Conservation (phyloP, 2,113 vertebrate genomes). For the Tringa solitaria region DNA sequence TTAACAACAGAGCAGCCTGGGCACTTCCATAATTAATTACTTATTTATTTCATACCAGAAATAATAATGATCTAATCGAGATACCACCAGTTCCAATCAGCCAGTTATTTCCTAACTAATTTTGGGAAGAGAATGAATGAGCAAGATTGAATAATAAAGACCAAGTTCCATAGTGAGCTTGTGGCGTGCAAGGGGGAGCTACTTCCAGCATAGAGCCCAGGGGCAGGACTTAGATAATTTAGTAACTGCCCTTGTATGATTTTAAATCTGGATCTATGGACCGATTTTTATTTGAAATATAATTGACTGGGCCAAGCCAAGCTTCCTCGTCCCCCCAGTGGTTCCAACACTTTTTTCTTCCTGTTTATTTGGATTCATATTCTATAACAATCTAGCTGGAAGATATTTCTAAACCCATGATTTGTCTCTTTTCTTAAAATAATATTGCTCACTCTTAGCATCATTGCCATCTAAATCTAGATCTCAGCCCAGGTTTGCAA, state of each 20-base stretch:
- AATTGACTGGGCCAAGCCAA: background rate
- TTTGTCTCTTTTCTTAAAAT: background rate
- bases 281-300: background rate
- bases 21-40: conserved; percentile 12
- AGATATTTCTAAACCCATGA: background rate
- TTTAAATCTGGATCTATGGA: background rate
- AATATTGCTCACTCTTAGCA: background rate
- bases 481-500: background rate
- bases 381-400: background rate
- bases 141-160: background rate
- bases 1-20: background rate
- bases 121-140: conserved; percentile 34
- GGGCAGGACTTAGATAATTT: background rate
- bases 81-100: conserved; percentile 28
- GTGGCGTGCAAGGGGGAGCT: background rate
- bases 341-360: background rate
- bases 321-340: background rate
- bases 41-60: conserved; percentile 52
- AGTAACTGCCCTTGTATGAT: background rate
- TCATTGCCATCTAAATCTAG: background rate
- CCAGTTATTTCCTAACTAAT: conserved; percentile 48
- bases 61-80: conserved; percentile 41
- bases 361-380: background rate
- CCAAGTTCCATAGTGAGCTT: background rate
- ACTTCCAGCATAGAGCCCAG: background rate